These are phyloP conservation scores for Asbolus verrucosus DNA, from an alignment of 1,140 invertebrate species.

Conservation along the genomic window DNA sequence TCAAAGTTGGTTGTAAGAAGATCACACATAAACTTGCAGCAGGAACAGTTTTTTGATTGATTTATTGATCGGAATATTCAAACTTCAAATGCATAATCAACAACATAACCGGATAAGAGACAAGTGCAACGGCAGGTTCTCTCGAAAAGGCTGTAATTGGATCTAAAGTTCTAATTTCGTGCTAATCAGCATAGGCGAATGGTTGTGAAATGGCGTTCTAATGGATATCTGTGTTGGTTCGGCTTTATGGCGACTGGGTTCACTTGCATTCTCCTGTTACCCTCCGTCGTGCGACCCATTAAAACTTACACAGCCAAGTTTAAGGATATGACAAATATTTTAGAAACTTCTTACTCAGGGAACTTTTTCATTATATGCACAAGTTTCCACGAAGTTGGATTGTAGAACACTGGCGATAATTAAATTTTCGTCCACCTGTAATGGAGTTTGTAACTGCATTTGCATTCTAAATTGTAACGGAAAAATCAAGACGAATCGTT, in stretches of 20 bases:
- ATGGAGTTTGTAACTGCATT: slow-evolving; percentile 37
- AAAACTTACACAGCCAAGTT: slow-evolving; percentile 18
- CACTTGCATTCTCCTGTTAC: slow-evolving; percentile 7
- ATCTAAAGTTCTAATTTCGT: slow-evolving; percentile 27
- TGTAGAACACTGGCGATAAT: slow-evolving; percentile 34
- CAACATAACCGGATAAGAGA: slow-evolving; percentile 4
- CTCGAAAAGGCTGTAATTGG: slow-evolving; percentile 22
- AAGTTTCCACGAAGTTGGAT: slow-evolving; percentile 13
- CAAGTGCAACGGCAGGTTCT: slow-evolving; percentile 8
- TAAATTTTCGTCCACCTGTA: slow-evolving; percentile 37
- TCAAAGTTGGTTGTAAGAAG: not conserved
- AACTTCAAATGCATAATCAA: slow-evolving; percentile 4
- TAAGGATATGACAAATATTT: slow-evolving; percentile 33
- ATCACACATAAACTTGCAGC: too few species aligned
- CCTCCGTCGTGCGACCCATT: slow-evolving; percentile 5
- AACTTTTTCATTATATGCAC: slow-evolving; percentile 38
- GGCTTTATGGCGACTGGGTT: not conserved
- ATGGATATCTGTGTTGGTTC: slow-evolving; percentile 22
- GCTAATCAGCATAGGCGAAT: slow-evolving; percentile 37
- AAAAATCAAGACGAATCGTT: slow-evolving; percentile 1
- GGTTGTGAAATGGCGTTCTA: slow-evolving; percentile 21
- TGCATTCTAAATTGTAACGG: slow-evolving; percentile 20
- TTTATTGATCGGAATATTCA: slow-evolving; percentile 15
- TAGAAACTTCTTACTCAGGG: slow-evolving; percentile 29
- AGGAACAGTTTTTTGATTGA: not conserved